A percentile compares a stretch with the other conserved stretches of the same genome.
Evolutionary conservation across 1,140 invertebrate species (phyloP).

Genomic region (Drosophila saltans): DNA sequence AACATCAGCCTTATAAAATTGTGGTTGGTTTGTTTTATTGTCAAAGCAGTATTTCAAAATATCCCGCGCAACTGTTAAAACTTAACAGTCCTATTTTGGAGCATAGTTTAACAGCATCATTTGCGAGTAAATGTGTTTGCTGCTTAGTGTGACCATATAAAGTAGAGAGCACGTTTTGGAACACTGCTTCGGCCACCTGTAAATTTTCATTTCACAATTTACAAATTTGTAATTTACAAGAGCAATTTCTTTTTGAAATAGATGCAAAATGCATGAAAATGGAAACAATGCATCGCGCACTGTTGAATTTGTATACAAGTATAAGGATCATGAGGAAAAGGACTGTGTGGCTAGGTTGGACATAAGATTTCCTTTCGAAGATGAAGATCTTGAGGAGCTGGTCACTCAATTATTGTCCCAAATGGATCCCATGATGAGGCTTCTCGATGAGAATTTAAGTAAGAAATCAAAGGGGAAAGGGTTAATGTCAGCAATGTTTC

Average conservation of each 20-base stretch:
- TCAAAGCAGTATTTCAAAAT: not conserved
- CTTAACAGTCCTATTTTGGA: not conserved
- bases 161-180: too few species aligned
- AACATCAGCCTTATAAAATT: too few species aligned
- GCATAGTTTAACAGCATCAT: not conserved
- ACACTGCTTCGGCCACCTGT: too few species aligned
- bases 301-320: conserved; percentile 65
- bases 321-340: conserved; percentile 64
- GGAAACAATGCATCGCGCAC: conserved; percentile 31
- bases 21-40: too few species aligned
- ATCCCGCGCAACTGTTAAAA: not conserved
- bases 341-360: conserved; percentile 46
- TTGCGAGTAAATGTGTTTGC: not conserved
- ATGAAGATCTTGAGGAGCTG: conserved; percentile 80
- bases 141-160: too few species aligned
- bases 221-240: too few species aligned
- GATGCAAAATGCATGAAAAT: not conserved
- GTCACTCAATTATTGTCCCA: conserved; percentile 81
- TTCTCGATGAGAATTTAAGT: conserved; percentile 83
- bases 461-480: conserved; percentile 30
- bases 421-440: conserved; percentile 83
- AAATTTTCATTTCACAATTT: too few species aligned
- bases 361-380: conserved; percentile 79
- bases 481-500: too few species aligned
- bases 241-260: too few species aligned